Conservation (phyloP, 1,140 invertebrate genomes). For the Platyscapa corneri region DNA sequence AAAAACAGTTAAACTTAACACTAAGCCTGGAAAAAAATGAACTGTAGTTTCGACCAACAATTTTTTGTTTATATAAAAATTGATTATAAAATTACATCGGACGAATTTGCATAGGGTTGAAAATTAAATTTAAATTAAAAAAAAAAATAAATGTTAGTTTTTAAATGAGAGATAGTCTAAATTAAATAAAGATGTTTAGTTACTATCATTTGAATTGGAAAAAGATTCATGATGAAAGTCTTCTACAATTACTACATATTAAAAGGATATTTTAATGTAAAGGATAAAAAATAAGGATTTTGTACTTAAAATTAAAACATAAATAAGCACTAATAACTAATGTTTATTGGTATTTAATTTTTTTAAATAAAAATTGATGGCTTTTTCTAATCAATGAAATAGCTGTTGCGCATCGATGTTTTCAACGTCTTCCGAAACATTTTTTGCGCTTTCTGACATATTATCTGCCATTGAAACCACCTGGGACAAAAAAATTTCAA, state of each 20-base stretch:
- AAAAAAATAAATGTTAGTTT: no score
- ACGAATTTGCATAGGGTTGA: no score
- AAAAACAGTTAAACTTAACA: no score
- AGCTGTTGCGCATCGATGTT: conserved; percentile 1
- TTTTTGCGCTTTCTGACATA: not conserved
- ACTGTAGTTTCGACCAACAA: no score
- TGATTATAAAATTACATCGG: no score
- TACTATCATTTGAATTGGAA: not conserved
- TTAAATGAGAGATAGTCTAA: no score
- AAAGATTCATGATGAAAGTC: not conserved
- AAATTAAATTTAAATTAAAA: no score
- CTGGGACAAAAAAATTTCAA: conserved; percentile 34
- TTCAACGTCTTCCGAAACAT: conserved; percentile 11
- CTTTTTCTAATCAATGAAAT: conserved; percentile 11
- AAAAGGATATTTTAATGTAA: not conserved
- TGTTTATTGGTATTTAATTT: conserved; percentile 3
- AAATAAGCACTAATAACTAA: conserved; percentile 13
- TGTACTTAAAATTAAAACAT: conserved; percentile 14
- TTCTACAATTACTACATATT: not conserved
- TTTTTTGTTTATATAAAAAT: no score
- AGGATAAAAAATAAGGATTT: conserved; percentile 13
- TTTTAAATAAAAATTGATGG: not conserved
- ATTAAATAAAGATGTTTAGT: no score
- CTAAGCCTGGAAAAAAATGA: no score
- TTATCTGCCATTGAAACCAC: conserved; percentile 31